A percentile compares a stretch with the other conserved stretches of the same genome.
Evolutionary conservation across 2,113 vertebrate species (phyloP).

Genomic region (Manacus vitellinus): DNA sequence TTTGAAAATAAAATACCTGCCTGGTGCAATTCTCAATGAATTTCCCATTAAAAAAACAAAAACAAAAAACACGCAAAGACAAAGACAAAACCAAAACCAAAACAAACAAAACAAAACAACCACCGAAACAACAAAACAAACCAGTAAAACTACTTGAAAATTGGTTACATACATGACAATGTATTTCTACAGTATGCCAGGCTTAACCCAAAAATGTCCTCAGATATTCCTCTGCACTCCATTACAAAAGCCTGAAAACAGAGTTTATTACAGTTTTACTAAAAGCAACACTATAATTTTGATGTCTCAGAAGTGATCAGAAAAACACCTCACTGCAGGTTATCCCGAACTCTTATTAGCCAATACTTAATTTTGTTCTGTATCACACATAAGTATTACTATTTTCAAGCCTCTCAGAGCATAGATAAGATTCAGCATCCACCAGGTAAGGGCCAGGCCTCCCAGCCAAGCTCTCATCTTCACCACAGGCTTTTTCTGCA

Average conservation of each 20-base stretch:
- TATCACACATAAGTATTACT: not conserved
- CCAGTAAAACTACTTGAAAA: not conserved
- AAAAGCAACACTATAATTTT: conserved; percentile 37
- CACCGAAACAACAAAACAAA: not conserved
- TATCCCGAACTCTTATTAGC: not conserved
- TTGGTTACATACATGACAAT: not conserved
- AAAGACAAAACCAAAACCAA: too few relatives aligned
- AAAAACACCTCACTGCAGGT: conserved; percentile 3
- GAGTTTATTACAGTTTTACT: conserved; percentile 34
- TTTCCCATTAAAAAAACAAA: not conserved
- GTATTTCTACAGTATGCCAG: not conserved
- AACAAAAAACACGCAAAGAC: not conserved
- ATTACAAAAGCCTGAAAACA: not conserved
- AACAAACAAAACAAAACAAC: not conserved
- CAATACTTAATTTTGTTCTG: conserved; percentile 22
- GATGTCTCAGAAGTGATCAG: conserved; percentile 7
- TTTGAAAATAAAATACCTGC: not conserved
- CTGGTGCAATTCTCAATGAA: not conserved
- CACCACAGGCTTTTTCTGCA: not conserved
- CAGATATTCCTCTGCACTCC: not conserved
- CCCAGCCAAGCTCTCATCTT: not conserved
- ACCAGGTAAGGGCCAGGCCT: not conserved
- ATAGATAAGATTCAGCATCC: not conserved
- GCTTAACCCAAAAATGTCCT: not conserved
- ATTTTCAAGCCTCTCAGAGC: not conserved